Percentiles rank a stretch among this genome's conserved stretches.
phyloP scores from a whole-genome alignment of 2,797 vertebrate species.

The Gambusia yucatana region DNA sequence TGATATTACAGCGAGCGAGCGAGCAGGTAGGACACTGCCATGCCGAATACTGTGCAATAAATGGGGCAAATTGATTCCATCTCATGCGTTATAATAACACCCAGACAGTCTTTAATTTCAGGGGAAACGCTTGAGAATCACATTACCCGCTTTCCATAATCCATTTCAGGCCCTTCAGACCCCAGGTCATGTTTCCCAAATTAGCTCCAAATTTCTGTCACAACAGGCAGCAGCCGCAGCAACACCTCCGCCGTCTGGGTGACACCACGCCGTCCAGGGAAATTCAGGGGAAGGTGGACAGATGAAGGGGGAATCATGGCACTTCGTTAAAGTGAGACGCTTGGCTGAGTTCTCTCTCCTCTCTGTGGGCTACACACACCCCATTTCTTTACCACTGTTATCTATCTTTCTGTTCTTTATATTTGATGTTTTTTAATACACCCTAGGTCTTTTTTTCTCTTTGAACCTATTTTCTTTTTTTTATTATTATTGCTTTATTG shows the following conservation, averaged over 20 bases:
- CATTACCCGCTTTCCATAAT: slow-evolving; percentile 59
- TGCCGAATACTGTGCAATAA: slow-evolving; percentile 35
- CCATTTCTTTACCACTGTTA: slow-evolving; percentile 24
- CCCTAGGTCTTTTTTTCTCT: not conserved
- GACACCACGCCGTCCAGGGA: slow-evolving; percentile 30
- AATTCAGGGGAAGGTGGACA: slow-evolving; percentile 27
- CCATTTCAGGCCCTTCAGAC: slow-evolving; percentile 65
- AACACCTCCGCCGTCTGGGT: slow-evolving; percentile 45
- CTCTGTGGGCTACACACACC: slow-evolving; percentile 10
- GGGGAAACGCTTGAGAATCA: slow-evolving; percentile 63
- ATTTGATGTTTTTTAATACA: not conserved
- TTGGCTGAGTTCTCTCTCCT: slow-evolving; percentile 42
- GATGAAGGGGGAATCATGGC: slow-evolving; percentile 49
- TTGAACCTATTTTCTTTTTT: not conserved
- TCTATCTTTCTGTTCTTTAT: slow-evolving; percentile 35
- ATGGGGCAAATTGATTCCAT: slow-evolving; percentile 63
- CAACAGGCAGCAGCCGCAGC: slow-evolving; percentile 50
- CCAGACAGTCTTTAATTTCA: slow-evolving; percentile 60
- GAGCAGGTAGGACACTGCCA: slow-evolving; percentile 24
- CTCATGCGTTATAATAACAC: slow-evolving; percentile 63
- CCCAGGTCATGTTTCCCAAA: slow-evolving; percentile 68
- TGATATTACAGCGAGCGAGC: slow-evolving; percentile 2
- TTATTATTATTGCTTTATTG: not conserved
- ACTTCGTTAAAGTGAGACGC: slow-evolving; percentile 70
- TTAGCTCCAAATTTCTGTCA: slow-evolving; percentile 61